A percentile compares a stretch with the other conserved stretches of the same genome.
Conservation (phyloP, 2,113 vertebrate species). For the Andinoacara biseriatus region DNA sequence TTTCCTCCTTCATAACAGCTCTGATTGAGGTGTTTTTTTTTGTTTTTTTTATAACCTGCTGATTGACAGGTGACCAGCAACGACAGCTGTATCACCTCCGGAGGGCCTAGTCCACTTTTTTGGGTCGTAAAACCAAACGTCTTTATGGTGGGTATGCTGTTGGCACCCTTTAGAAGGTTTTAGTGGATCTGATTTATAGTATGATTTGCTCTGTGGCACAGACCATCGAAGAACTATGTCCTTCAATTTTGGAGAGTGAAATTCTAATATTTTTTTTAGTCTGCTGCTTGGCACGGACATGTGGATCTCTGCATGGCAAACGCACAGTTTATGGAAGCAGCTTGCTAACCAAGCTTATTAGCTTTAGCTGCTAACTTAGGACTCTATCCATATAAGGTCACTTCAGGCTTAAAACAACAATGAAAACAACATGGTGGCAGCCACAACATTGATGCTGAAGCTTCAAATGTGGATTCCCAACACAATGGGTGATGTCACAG, state of each 20-base stretch:
- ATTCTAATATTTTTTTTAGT: neutral
- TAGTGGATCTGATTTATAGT: too few relatives aligned
- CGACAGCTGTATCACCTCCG: neutral
- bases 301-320: neutral
- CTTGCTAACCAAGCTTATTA: neutral
- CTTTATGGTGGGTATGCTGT: neutral
- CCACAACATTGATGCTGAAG: neutral
- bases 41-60: neutral
- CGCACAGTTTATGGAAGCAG: neutral
- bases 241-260: neutral
- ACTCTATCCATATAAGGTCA: neutral
- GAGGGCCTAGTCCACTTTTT: neutral
- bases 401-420: neutral
- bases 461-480: neutral
- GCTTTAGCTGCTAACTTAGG: neutral
- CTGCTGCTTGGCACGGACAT: neutral
- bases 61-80: too few relatives aligned
- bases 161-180: neutral
- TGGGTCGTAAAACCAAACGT: neutral
- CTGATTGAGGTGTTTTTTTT: neutral
- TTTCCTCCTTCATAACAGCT: neutral
- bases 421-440: neutral
- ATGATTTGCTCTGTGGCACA: too few relatives aligned
- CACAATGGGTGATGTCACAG: neutral
- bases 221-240: too few relatives aligned